A percentile compares a stretch with the other conserved stretches of the same genome.
These are phyloP conservation scores for Mycalesis mineus DNA, from an alignment of 2,888 invertebrate genomes.

Conservation along the genomic window DNA sequence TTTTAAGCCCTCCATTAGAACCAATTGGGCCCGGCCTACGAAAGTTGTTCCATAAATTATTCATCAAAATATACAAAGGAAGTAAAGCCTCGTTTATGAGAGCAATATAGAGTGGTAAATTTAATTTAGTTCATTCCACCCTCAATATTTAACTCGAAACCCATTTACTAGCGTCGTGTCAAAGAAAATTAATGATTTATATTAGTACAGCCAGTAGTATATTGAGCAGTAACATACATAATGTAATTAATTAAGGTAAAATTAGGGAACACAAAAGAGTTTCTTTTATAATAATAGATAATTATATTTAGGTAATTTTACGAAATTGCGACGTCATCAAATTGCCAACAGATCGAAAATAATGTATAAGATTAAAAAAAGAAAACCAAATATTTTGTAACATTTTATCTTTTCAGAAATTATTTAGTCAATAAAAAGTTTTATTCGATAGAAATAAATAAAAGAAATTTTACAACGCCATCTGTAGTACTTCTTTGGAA, in stretches of 20 bases:
- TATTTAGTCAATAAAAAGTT: too few relatives aligned
- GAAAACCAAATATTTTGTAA: too few relatives aligned
- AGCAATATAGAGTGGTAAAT: constrained; percentile 12
- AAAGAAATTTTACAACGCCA: constrained; percentile 1
- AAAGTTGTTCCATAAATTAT: constrained; percentile 11
- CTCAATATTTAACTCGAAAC: background rate
- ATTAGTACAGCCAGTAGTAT: background rate
- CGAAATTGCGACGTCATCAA: too few relatives aligned
- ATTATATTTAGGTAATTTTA: too few relatives aligned
- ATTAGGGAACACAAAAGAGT: too few relatives aligned
- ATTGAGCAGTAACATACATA: too few relatives aligned
- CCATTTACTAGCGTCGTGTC: background rate
- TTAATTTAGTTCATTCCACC: background rate
- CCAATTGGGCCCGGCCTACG: background rate
- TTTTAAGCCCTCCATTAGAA: constrained; percentile 8
- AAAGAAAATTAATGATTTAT: background rate
- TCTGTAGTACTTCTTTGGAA: background rate
- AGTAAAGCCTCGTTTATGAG: constrained; percentile 12
- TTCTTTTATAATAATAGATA: too few relatives aligned
- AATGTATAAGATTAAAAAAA: too few relatives aligned
- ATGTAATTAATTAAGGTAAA: too few relatives aligned
- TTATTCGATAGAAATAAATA: too few relatives aligned
- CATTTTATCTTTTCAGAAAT: too few relatives aligned
- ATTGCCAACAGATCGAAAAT: too few relatives aligned
- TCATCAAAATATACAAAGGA: constrained; percentile 13